Conservation (phyloP, 1,140 invertebrate genomes). For the Micrasema longulum region DNA sequence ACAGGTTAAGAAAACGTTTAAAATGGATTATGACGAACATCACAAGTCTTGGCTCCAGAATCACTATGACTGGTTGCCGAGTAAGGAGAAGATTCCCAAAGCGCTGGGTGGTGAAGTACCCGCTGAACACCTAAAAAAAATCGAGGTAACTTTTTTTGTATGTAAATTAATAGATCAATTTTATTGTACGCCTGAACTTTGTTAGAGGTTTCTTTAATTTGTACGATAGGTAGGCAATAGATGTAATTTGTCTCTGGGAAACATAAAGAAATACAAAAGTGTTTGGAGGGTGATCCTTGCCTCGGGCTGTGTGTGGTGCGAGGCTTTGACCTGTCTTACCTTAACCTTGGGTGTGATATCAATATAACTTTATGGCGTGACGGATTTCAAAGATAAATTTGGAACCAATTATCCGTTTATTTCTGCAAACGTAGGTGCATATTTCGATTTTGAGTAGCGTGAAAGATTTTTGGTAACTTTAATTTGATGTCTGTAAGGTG, state of each 20-base stretch:
- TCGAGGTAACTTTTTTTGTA: conserved; percentile 59
- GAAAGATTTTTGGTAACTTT: conserved; percentile 17
- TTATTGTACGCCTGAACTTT: not conserved
- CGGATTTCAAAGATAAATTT: conserved; percentile 35
- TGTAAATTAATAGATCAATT: not conserved
- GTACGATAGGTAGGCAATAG: not conserved
- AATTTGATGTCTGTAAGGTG: conserved; percentile 29
- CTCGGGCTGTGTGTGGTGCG: conserved; percentile 19
- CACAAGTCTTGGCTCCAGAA: conserved; percentile 64
- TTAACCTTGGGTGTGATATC: conserved; percentile 43
- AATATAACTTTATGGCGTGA: conserved; percentile 41
- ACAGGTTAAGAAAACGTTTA: conserved; percentile 69
- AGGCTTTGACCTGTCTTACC: conserved; percentile 45
- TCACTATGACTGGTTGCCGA: conserved; percentile 70
- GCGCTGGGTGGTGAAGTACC: conserved; percentile 62
- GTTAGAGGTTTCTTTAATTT: not conserved
- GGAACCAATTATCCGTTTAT: conserved; percentile 6
- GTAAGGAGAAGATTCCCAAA: conserved; percentile 65
- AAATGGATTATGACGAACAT: conserved; percentile 61
- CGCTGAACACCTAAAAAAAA: conserved; percentile 60
- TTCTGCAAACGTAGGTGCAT: conserved; percentile 29
- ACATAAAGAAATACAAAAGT: conserved; percentile 36
- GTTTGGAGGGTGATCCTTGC: conserved; percentile 47
- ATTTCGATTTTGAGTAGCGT: conserved; percentile 26
- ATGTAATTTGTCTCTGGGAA: conserved; percentile 40